phyloP scores from a whole-genome alignment of 2,797 vertebrate species.

The Manis pentadactyla region DNA sequence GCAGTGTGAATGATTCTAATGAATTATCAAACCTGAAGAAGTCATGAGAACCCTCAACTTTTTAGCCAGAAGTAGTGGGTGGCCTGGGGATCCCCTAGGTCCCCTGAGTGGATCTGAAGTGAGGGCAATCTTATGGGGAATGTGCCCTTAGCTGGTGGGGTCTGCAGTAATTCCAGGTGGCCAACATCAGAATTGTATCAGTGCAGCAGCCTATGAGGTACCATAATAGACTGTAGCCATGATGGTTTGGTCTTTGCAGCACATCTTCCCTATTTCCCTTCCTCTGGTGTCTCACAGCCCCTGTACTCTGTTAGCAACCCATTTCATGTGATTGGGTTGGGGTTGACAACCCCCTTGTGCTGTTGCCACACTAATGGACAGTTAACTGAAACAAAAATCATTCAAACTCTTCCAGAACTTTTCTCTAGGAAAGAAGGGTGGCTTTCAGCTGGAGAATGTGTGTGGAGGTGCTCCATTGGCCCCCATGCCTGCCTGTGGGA shows the following conservation, averaged over 20 bases:
- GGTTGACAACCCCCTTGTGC: neutral
- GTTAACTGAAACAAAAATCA: neutral
- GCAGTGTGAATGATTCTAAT: neutral
- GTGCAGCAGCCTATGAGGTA: too few relatives aligned
- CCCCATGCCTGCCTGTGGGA: accelerated
- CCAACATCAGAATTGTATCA: neutral
- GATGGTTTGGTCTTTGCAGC: neutral
- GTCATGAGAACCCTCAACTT: neutral
- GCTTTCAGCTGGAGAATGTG: neutral
- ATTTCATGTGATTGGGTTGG: neutral
- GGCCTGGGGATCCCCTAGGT: neutral
- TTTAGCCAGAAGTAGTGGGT: neutral
- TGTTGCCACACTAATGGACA: too few relatives aligned
- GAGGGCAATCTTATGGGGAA: neutral
- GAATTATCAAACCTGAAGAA: neutral
- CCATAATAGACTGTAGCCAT: accelerated
- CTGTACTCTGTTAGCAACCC: neutral
- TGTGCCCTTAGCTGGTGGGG: neutral
- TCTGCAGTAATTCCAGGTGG: too few relatives aligned
- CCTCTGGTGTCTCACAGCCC: neutral
- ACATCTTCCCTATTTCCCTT: neutral
- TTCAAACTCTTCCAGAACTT: neutral
- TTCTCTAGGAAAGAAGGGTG: neutral
- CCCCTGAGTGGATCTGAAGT: neutral
- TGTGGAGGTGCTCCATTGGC: neutral